Percentiles rank a stretch among this genome's conserved stretches.
Conservation (phyloP, 2,113 vertebrate species). For the Calyptomena viridis region DNA sequence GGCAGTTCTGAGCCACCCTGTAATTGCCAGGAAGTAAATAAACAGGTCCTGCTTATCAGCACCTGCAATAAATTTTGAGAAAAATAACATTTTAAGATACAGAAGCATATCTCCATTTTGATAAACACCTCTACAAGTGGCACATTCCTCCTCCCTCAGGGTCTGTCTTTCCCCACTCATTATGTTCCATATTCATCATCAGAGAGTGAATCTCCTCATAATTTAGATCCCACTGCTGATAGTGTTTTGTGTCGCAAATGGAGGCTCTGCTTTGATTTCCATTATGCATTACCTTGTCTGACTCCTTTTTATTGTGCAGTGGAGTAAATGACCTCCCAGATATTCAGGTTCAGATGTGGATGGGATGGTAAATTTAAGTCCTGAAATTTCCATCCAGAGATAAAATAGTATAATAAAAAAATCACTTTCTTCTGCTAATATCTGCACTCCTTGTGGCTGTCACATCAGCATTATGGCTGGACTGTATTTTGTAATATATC, state of each 20-base stretch:
- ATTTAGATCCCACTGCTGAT: constrained; percentile 12
- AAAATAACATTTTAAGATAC: constrained; percentile 23
- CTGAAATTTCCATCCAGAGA: constrained; percentile 48
- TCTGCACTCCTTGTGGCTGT: constrained; percentile 24
- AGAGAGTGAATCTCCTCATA: neutral
- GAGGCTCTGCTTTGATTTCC: constrained; percentile 46
- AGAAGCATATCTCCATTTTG: constrained; percentile 13
- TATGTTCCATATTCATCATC: constrained; percentile 33
- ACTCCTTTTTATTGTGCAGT: constrained; percentile 25
- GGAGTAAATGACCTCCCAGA: constrained; percentile 52
- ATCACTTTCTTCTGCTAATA: constrained; percentile 49
- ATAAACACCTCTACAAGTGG: constrained; percentile 48
- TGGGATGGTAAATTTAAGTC: constrained; percentile 44
- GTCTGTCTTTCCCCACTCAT: constrained; percentile 23
- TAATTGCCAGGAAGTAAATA: constrained; percentile 33
- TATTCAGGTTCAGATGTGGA: constrained; percentile 27
- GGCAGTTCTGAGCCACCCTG: neutral
- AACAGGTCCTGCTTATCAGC: constrained; percentile 1
- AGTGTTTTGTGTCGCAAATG: neutral
- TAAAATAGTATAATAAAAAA: constrained; percentile 45
- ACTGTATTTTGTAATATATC: neutral
- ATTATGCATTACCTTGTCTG: constrained; percentile 32
- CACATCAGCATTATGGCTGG: neutral
- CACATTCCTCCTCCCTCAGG: neutral
- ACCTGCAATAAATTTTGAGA: constrained; percentile 18